These are phyloP conservation scores for Orussus abietinus DNA, from an alignment of 1,140 invertebrate species.

Conservation along the genomic window DNA sequence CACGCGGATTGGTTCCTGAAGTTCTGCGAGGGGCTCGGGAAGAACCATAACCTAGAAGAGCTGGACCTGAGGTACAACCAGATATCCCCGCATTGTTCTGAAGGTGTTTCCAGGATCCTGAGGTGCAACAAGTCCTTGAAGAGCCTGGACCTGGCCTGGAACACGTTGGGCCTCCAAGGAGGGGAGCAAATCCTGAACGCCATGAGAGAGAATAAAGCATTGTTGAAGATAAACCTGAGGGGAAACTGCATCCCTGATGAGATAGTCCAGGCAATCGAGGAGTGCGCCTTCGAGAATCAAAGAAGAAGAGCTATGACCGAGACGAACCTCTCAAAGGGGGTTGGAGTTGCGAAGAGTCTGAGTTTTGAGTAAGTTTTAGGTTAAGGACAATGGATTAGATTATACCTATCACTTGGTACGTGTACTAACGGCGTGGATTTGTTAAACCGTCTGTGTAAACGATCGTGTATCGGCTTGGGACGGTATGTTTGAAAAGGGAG, in stretches of 20 bases:
- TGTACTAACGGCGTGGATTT: no score
- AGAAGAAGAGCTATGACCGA: conserved; percentile 19
- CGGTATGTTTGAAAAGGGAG: no score
- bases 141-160: conserved; percentile 46
- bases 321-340: conserved; percentile 11
- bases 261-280: conserved; percentile 36
- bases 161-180: conserved; percentile 40
- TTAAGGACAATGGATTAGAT: no score
- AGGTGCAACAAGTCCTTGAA: conserved; percentile 39
- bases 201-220: conserved; percentile 34
- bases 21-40: conserved; percentile 43
- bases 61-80: conserved; percentile 50
- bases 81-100: conserved; percentile 36
- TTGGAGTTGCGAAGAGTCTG: conserved; percentile 15
- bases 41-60: conserved; percentile 44
- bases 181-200: conserved; percentile 43
- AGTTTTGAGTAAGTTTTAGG: no score
- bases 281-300: conserved; percentile 29
- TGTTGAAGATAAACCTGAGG: conserved; percentile 37
- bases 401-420: background rate
- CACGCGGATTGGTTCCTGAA: conserved; percentile 35
- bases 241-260: conserved; percentile 50
- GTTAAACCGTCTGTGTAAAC: no score
- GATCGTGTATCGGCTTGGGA: no score
- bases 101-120: conserved; percentile 32